Conservation (phyloP, 2,113 vertebrate species). For the Malurus melanocephalus region DNA sequence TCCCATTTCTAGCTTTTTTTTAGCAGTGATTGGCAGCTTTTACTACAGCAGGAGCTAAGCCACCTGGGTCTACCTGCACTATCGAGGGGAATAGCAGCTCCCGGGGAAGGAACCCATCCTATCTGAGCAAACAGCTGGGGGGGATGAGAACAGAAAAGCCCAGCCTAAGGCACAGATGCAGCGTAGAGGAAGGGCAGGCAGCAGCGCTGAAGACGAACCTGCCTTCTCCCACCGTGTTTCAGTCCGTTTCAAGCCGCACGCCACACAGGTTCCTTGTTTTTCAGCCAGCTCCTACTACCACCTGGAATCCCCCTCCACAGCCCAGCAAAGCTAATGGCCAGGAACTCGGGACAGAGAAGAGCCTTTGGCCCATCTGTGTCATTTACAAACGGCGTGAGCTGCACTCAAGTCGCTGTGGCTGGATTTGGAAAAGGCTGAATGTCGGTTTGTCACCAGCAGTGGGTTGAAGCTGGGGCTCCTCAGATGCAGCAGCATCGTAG, state of each 20-base stretch:
- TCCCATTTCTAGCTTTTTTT: background rate
- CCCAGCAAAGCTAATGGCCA: background rate
- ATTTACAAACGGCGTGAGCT: background rate
- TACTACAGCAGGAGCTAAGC: slow-evolving; percentile 16
- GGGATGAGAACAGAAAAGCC: background rate
- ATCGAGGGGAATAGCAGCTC: background rate
- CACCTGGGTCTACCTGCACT: background rate
- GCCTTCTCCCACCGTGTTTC: background rate
- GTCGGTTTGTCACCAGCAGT: background rate
- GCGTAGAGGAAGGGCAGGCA: background rate
- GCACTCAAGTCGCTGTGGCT: background rate
- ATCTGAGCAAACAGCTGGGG: background rate
- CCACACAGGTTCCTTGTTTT: background rate
- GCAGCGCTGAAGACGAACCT: background rate
- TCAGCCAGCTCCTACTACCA: background rate
- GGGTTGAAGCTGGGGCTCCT: background rate
- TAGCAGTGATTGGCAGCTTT: slow-evolving; percentile 29
- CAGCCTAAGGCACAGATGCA: background rate
- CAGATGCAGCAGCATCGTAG: background rate
- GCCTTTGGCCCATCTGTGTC: background rate
- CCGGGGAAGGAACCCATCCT: background rate
- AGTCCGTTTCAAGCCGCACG: background rate
- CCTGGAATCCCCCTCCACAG: background rate
- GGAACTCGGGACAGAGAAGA: background rate
- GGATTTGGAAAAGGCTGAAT: slow-evolving; percentile 1